Conservation (phyloP, 2,888 invertebrate species). For the Agrenia bidenticulata region DNA sequence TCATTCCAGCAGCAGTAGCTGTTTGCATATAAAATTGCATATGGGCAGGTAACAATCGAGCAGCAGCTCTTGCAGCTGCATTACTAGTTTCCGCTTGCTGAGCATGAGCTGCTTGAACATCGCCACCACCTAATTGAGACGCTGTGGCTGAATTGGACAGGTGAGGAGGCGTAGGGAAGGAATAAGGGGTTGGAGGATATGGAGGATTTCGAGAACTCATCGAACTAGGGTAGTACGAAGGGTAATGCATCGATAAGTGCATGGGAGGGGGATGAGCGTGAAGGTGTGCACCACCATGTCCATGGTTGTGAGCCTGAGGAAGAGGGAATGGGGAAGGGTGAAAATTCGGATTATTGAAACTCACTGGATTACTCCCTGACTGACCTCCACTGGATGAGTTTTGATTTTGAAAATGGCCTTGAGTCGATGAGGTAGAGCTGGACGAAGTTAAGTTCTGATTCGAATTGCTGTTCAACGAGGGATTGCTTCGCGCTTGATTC, state of each 20-base stretch:
- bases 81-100: conserved; percentile 41
- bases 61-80: conserved; percentile 36
- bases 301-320: conserved; percentile 38
- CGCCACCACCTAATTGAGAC: conserved; percentile 40
- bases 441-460: conserved; percentile 42
- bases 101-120: conserved; percentile 44
- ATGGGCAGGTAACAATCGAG: conserved; percentile 43
- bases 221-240: conserved; percentile 39
- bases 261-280: conserved; percentile 40
- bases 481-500: conserved; percentile 42
- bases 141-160: conserved; percentile 34
- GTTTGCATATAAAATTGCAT: conserved; percentile 45
- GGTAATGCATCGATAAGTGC: conserved; percentile 44
- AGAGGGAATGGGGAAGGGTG: conserved; percentile 37
- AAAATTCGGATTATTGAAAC: conserved; percentile 43
- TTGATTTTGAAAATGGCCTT: conserved; percentile 39
- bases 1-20: conserved; percentile 40
- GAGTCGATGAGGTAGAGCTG: conserved; percentile 42
- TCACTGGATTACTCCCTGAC: conserved; percentile 26
- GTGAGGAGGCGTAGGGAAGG: conserved; percentile 39
- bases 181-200: conserved; percentile 41
- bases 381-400: conserved; percentile 31
- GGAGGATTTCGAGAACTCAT: conserved; percentile 37
- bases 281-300: conserved; percentile 35
- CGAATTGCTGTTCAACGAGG: conserved; percentile 34